Base-by-base conservation (phyloP, 2,797 vertebrate genomes). In the Emys orbicularis region DNA sequence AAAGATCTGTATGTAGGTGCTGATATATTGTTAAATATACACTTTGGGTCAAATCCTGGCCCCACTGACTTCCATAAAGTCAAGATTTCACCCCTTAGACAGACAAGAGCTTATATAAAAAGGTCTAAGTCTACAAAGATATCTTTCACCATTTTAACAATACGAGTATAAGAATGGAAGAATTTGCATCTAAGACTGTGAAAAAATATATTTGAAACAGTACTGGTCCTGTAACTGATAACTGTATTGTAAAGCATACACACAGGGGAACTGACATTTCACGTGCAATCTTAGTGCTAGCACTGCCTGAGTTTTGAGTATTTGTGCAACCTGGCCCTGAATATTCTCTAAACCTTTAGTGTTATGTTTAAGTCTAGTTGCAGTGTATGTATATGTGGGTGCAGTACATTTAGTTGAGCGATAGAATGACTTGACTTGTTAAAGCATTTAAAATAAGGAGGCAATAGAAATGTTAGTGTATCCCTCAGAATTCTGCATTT, bases 371-470 rank as follows among this genome's bases (percentile, higher is more conserved):
- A 57, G 87, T 65, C 57, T 31, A 53, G 41, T 86, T 84, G n/a
- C 91, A 81, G 92, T 34, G 68, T 4, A 86, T 3, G 76, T 1
- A 1, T 47, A 74, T 79, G 47, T 52, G 79, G 1, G 53, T 81
- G 21, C 74, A 57, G 83, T 88, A 53, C 19, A 76, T 92, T 84
- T 87, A 76, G 92, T 72, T 94, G 57, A 83, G 59, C 52, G 81
- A 19, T 27, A 74, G 13, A 76, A 8, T 77, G 79, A 49, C 54
- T 44, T 84, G 90, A 27, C 56, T 88, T 86, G 50, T 57, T 80
- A 47, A 92, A 77, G 37, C 57, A 83, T 50, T 92, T 41, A 77
- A 95, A 95, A 88, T 54, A 90, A 88, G 92, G 86, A 95, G 7
- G 23, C 15, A 79, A 81, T 37, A 6, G 37, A 96, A 86, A 54